Base-by-base conservation (phyloP, 2,888 invertebrate genomes). In the Cryptocephalus primarius region DNA sequence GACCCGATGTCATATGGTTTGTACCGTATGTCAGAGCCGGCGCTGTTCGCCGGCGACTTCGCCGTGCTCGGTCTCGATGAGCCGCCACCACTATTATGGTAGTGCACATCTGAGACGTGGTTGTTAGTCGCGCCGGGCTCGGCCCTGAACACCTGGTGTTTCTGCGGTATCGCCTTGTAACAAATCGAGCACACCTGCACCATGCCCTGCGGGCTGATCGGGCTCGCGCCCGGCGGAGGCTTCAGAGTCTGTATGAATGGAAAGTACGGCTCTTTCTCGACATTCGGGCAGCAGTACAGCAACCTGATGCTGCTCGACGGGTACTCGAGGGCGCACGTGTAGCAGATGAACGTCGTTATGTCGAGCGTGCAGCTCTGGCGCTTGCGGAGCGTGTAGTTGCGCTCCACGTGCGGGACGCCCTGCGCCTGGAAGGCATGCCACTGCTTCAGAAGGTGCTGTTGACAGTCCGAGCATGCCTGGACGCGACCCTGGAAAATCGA, bases 121-220 rank as follows among this genome's bases (percentile, higher is more conserved):
- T 70, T 67, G 50, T 65, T 66, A 42, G 59, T 55, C 10, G 57
- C 54, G 36, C 42, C 43, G 6, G 55, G 58, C 51, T 64, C 65
- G 33, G 65, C 67, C 45, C 82, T 79, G 67, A 81, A 83, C 59
- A 82, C 79, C 50, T 59, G 44, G 65, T 85, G 83, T 70, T 85
- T 84, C 67, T 81, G 82, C 46, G 84, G 85, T 55, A 88, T 82
- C 52, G 79, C 79, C 72, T 88, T 88, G 72, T 88, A 85, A 73
- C 93, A 93, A 59, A 83, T 79, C 60, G 86, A 83, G 72, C 88
- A 88, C 61, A 91, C 88, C 74, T 88, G 85, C 56, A 88, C 88
- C 82, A 88, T 85, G 72, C 89, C 92, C 74, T 90, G 87, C 48
- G 88, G 86, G 72, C 88, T 89, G 59, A 93, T 86, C 36, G 91